These are phyloP conservation scores for Eupsittula cactorum DNA, from an alignment of 2,113 vertebrate genomes.

Conservation along the genomic window DNA sequence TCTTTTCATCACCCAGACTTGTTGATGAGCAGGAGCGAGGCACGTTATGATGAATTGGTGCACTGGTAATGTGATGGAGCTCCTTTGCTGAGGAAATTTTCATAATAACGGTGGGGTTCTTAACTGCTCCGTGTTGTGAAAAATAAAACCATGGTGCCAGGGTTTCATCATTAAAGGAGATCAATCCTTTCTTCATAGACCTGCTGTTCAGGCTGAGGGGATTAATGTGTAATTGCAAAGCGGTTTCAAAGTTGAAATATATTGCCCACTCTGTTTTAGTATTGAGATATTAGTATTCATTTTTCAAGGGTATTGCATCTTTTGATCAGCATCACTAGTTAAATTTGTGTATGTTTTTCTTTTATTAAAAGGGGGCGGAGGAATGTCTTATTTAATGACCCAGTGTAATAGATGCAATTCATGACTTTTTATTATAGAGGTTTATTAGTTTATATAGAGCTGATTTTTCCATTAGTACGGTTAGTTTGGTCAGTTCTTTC, in stretches of 20 bases:
- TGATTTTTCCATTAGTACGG: background rate
- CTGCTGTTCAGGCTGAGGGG: constrained; percentile 73
- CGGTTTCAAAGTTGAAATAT: constrained; percentile 77
- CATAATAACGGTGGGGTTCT: constrained; percentile 84
- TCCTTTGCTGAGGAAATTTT: constrained; percentile 83
- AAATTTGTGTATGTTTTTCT: constrained; percentile 62
- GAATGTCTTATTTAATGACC: constrained; percentile 38
- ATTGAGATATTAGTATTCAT: constrained; percentile 75
- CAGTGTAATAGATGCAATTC: background rate
- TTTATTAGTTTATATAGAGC: constrained; percentile 1
- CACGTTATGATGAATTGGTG: constrained; percentile 83
- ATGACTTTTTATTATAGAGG: constrained; percentile 7
- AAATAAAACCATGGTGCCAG: constrained; percentile 81
- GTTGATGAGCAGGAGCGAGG: constrained; percentile 93
- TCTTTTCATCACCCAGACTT: constrained; percentile 98
- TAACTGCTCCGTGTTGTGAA: constrained; percentile 76
- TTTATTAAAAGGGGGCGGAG: constrained; percentile 35
- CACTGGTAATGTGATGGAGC: constrained; percentile 80
- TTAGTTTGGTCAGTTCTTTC: background rate
- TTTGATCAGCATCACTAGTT: constrained; percentile 71
- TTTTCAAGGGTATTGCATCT: constrained; percentile 68
- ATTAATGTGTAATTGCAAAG: constrained; percentile 78
- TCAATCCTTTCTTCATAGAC: constrained; percentile 78
- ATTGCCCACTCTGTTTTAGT: constrained; percentile 54
- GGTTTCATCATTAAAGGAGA: constrained; percentile 83